Conservation (phyloP, 2,797 vertebrate species). For the Argentina silus region DNA sequence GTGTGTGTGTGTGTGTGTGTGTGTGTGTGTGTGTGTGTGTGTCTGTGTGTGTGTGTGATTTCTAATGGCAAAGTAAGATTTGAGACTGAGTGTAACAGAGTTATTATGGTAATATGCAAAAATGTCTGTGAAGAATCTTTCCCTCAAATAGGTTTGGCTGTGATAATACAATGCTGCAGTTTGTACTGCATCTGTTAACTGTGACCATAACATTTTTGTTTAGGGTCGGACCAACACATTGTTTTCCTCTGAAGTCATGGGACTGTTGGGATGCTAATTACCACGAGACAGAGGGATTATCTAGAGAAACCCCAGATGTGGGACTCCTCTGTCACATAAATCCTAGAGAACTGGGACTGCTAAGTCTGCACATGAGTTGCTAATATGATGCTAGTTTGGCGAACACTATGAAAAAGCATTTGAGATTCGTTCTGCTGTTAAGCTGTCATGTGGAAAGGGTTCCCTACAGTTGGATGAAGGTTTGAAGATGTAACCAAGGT, state of each 20-base stretch:
- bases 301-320: background rate
- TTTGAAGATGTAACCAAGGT: too few species aligned
- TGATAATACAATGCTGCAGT: background rate
- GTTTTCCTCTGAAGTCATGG: slow-evolving; percentile 5
- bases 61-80: background rate
- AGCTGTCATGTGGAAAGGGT: too few species aligned
- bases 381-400: background rate
- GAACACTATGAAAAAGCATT: background rate
- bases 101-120: background rate
- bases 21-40: slow-evolving; percentile 21
- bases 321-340: background rate
- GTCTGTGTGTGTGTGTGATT: slow-evolving; percentile 20
- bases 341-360: background rate
- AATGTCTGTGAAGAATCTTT: background rate
- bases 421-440: background rate
- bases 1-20: slow-evolving; percentile 18
- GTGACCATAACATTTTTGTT: background rate
- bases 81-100: background rate
- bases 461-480: too few species aligned
- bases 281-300: background rate
- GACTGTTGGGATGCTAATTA: background rate
- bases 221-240: background rate
- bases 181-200: background rate
- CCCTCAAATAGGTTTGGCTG: background rate
- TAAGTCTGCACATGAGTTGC: background rate